Percentiles rank a stretch among this genome's conserved stretches.
Conservation (phyloP, 2,797 vertebrate species). For the Hoplostethus atlanticus region DNA sequence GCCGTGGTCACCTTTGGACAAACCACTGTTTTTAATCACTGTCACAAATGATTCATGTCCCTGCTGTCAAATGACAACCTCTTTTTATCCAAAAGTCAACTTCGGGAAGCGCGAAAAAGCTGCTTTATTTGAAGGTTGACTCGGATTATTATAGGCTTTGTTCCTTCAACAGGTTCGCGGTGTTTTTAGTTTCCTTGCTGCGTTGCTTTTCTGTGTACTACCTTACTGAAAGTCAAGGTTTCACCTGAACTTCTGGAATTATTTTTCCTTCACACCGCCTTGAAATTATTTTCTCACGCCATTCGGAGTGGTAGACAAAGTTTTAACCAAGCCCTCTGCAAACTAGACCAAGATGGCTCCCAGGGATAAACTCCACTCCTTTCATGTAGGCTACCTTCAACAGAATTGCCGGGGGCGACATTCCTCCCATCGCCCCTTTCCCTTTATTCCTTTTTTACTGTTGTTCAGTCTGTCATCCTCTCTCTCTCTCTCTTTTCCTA, state of each 20-base stretch:
- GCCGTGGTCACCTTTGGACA: conserved; percentile 27
- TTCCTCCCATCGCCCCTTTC: conserved; percentile 15
- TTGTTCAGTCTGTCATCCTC: conserved; percentile 20
- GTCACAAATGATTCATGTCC: not conserved
- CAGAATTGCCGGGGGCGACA: conserved; percentile 35
- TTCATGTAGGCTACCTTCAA: conserved; percentile 58
- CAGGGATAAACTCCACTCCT: conserved; percentile 30
- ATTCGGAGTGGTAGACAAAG: conserved; percentile 17
- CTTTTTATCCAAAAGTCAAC: conserved; percentile 23
- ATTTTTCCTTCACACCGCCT: not conserved
- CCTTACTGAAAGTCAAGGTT: no score
- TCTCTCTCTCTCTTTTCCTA: not conserved
- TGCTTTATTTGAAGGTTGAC: not conserved
- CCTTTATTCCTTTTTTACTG: conserved; percentile 23
- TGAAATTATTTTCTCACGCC: conserved; percentile 1
- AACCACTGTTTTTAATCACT: conserved; percentile 37
- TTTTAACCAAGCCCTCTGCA: conserved; percentile 15
- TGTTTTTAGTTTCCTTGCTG: no score
- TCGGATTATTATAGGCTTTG: no score
- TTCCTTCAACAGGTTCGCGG: not conserved
- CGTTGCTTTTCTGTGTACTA: no score
- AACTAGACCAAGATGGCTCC: conserved; percentile 56
- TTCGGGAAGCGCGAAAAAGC: conserved; percentile 2
- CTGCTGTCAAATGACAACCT: conserved; percentile 2
- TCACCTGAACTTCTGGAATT: no score